Evolutionary conservation across 2,113 vertebrate genomes (phyloP).

Genomic region (Bolborhynchus lineola): DNA sequence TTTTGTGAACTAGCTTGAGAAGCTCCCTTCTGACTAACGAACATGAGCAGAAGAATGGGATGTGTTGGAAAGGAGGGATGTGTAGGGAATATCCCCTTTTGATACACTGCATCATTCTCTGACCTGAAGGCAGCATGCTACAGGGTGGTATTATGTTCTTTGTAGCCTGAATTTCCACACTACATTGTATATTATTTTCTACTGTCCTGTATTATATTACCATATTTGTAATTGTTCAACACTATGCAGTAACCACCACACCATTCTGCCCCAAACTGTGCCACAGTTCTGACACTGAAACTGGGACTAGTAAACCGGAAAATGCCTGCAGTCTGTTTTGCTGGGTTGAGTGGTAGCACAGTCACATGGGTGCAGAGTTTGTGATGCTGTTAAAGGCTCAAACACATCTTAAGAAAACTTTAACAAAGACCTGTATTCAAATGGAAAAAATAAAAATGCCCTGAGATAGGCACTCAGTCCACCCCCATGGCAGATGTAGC

Average conservation of each 20-base stretch:
- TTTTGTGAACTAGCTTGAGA: not conserved
- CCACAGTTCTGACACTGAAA: not conserved
- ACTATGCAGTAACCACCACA: not conserved
- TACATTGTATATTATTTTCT: not conserved
- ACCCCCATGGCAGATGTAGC: not conserved
- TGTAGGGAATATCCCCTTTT: not conserved
- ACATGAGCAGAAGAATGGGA: not conserved
- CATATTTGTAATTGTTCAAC: not conserved
- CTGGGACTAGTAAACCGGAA: not conserved
- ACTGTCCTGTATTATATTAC: no score
- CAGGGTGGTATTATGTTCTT: rapidly evolving
- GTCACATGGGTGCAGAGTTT: not conserved
- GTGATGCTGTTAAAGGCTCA: not conserved
- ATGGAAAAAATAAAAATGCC: not conserved
- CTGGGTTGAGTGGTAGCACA: not conserved
- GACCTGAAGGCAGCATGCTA: not conserved
- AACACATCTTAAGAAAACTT: not conserved
- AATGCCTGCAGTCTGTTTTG: not conserved
- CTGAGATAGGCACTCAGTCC: not conserved
- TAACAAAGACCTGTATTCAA: not conserved
- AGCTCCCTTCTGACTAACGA: rapidly evolving
- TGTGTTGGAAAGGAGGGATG: rapidly evolving
- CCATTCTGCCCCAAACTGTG: not conserved
- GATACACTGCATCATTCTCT: not conserved
- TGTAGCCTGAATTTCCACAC: not conserved